Base-by-base conservation (phyloP, 2,888 invertebrate species). In the Callyntrura sp. region DNA sequence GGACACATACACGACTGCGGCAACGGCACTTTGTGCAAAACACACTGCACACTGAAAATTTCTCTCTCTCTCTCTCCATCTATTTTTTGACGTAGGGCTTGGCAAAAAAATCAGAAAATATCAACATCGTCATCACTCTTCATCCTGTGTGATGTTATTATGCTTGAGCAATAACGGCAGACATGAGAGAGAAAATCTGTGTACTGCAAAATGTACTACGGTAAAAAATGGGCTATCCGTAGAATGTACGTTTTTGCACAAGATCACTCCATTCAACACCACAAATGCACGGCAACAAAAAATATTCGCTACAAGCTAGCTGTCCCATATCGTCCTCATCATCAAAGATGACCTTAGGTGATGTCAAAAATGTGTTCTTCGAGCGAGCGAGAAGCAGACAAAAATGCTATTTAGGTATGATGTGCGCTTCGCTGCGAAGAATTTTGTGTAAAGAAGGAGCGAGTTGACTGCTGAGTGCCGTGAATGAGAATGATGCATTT, bases 281-380 rank as follows among this genome's bases (percentile, higher is more conserved):
- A 70, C 70, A 17, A 6, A 20, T 20, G 12, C 11, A 70, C 45
- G 70, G 43, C 20, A 70, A 70, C 70, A 70, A 45, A 70, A 70
- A 70, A 70, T n/a, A 35, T 35, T n/a, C n/a, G 45, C 70, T 20
- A 45, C 20, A 43, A 70, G 45, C 70, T 70, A 68, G 8, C n/a
- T 12, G n/a, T 60, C 8, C 8, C 17, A 65, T 68, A 70, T 70
- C 70, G 70, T 17, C 70, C 14, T 62, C 62, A 23, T 25, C 68
- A 70, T 70, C 70, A 70, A 35, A 70, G 70, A 70, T 70, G 70
- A 70, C 70, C 70, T 70, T 70, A 70, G 70, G 17, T 70, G 45
- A 70, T 70, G 70, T 70, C 70, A 45, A 12, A 70, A 70, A 45
- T 60, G 51, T 60, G 17, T 68, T 28, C 14, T 35, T 70, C 20